Base-by-base conservation (phyloP, 2,113 vertebrate genomes). In the Brachyhypopomus occidentalis region DNA sequence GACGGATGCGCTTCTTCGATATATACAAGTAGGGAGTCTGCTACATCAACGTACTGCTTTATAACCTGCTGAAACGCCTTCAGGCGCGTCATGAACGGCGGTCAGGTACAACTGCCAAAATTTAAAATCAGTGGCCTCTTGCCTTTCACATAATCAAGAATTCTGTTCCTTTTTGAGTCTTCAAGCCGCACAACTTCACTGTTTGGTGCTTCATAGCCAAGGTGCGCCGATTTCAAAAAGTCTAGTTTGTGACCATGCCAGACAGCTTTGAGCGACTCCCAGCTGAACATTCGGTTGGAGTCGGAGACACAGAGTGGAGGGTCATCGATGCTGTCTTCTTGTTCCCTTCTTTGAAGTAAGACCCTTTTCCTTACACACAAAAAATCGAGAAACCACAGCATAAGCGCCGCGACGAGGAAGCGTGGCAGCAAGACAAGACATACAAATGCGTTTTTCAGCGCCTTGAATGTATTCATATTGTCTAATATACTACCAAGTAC, bases 91-190 rank as follows among this genome's bases (percentile, higher is more conserved):
- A 98, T 98, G 91, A 98, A 99, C 75, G 97, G 97, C 0, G 97
- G 97, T 99, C 97, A 99, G 95, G 96, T 98, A 94, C 97, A 98
- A 92, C 97, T 99, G 77, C 97, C 97, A 86, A 99, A 98, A 89
- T 98, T 98, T 84, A 99, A 95, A 85, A 99, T 93, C 85, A 99
- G 95, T 52, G 97, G 97, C 89, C 97, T 92, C 82, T 88, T 88
- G 48, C 93, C 95, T 12, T 91, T 93, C 3, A 94, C 96, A 83
- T 93, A 98, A 83, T 98, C 97, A 8, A 99, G 94, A 88, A 98
- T 94, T 77, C 89, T 93, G 83, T 90, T 86, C 84, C 86, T 90
- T 88, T 88, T 90, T 87, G 92, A 92, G 63, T 95, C 94, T 20
- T 94, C 92, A 79, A 97, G 94, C 85, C 92, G 90, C 41, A 98